Base-by-base conservation (phyloP, 2,113 vertebrate genomes). In the Hipposideros armiger region DNA sequence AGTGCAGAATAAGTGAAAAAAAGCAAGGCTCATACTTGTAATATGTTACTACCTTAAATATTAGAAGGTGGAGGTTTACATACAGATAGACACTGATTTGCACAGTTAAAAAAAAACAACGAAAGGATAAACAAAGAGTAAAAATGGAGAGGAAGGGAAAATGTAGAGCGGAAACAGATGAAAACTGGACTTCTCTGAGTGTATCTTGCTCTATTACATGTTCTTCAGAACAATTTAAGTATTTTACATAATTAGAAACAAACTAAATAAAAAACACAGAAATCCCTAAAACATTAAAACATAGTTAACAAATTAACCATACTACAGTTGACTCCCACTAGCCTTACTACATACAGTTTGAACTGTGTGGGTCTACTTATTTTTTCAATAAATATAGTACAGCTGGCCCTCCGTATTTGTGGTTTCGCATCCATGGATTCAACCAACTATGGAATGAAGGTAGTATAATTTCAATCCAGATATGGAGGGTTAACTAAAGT, bases 191-290 rank as follows among this genome's bases (percentile, higher is more conserved):
- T 66, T 85, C 36, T 80, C 58, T 56, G 36, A 85, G 47, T 54
- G 7, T 66, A 67, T 52, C 20, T 76, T 76, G 6, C 26, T 24
- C 56, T 92, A 26, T 11, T 70, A 7, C 24, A 73, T 26, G 8
- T 42, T 42, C 45, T 92, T 42, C 40, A n/a, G 56, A 52, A 84
- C 8, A 64, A 73, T 50, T 73, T 50, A 81, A 56, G 42, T 58
- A 76, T 86, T 92, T 77, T 67, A 86, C 28, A 77, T 92, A 67
- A 67, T 47, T 85, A 66, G 66, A 85, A 92, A 60, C 20, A 70
- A 80, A 83, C 80, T 92, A 11, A 17, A 64, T 32, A 22, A 76
- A 74, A 90, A 15, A 67, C 40, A 85, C 0, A 58, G 24, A 69
- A 84, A 69, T 56, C 11, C 9, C 52, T 45, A 17, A 69, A 84